Percentiles rank a stretch among this genome's conserved stretches.
Conservation (phyloP, 2,113 vertebrate genomes). For the Vulpes vulpes region DNA sequence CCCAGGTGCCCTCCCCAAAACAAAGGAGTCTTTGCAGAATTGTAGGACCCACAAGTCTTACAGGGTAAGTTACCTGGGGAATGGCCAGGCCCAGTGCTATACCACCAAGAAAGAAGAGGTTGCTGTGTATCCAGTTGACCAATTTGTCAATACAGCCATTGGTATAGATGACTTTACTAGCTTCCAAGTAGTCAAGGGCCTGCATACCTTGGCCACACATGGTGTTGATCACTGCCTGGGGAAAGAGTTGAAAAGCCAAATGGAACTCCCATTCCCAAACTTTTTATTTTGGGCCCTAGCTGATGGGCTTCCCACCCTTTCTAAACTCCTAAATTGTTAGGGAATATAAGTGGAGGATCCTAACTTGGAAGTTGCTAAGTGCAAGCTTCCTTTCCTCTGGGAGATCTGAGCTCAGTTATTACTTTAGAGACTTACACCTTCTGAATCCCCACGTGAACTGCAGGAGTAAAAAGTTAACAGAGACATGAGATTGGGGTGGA, state of each 20-base stretch:
- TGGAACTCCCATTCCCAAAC: neutral
- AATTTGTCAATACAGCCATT: constrained; percentile 96
- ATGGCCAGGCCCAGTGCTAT: constrained; percentile 94
- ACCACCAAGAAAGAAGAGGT: constrained; percentile 95
- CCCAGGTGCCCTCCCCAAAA: constrained; percentile 25
- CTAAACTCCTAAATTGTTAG: neutral
- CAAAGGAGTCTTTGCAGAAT: neutral
- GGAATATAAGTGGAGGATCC: neutral
- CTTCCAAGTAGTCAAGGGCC: constrained; percentile 84
- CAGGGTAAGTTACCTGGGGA: constrained; percentile 90
- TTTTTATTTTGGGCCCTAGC: neutral
- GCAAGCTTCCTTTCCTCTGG: neutral
- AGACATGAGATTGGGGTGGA: neutral
- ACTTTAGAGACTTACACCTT: neutral
- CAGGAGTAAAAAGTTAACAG: neutral
- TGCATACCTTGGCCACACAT: constrained; percentile 96
- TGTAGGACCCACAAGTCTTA: neutral
- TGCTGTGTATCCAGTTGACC: constrained; percentile 96
- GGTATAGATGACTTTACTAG: constrained; percentile 91
- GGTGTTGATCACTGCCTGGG: constrained; percentile 94
- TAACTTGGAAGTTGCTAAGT: neutral
- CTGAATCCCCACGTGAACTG: neutral
- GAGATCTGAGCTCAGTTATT: neutral
- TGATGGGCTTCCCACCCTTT: neutral
- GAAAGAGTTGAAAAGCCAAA: constrained; percentile 40